These are phyloP conservation scores for Chelonus insularis DNA, from an alignment of 1,140 invertebrate species.

Conservation along the genomic window DNA sequence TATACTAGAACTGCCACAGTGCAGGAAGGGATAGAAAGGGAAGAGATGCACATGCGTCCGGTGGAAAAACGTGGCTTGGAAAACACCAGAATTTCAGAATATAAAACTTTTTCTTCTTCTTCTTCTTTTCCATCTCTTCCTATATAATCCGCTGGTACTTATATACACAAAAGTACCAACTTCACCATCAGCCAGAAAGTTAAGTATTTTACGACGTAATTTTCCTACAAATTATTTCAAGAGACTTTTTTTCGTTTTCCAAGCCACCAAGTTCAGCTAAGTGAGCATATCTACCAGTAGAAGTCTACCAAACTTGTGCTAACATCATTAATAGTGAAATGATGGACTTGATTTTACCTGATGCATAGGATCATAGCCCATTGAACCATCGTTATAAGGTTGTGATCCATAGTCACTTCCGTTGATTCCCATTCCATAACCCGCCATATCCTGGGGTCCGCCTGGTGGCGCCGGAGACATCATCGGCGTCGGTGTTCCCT, in stretches of 20 bases:
- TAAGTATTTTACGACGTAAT: not conserved
- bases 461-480: slow-evolving; percentile 86
- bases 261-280: not conserved
- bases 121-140: too few relatives aligned
- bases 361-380: slow-evolving; percentile 87
- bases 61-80: slow-evolving; percentile 18
- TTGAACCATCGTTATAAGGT: slow-evolving; percentile 79
- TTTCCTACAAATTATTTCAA: slow-evolving; percentile 1
- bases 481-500: slow-evolving; percentile 87
- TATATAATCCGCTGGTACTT: not conserved
- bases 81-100: slow-evolving; percentile 9
- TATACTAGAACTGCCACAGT: slow-evolving; percentile 11
- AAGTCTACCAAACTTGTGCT: too few relatives aligned
- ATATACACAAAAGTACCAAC: not conserved
- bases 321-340: too few relatives aligned
- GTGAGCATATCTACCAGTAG: too few relatives aligned
- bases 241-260: not conserved
- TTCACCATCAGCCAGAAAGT: not conserved
- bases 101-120: not conserved
- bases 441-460: slow-evolving; percentile 79
- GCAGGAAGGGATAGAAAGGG: slow-evolving; percentile 9
- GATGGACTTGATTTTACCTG: slow-evolving; percentile 62
- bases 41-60: slow-evolving; percentile 23
- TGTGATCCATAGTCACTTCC: slow-evolving; percentile 83
- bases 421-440: slow-evolving; percentile 83